phyloP scores from a whole-genome alignment of 1,140 invertebrate species.

The Cephus cinctus region DNA sequence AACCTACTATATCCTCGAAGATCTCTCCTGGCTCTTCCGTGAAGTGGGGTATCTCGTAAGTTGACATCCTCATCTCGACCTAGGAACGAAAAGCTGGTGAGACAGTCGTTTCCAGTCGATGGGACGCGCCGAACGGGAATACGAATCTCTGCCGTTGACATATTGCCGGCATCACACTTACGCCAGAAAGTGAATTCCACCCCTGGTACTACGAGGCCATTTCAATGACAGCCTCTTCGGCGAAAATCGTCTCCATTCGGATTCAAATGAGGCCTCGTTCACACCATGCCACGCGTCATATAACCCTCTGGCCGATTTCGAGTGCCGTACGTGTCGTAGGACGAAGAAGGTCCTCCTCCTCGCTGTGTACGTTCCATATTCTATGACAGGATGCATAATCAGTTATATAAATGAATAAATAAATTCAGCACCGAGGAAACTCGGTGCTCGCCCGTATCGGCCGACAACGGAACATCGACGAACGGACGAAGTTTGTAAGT shows the following conservation, averaged over 20 bases:
- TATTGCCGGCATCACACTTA: constrained; percentile 46
- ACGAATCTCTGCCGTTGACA: constrained; percentile 44
- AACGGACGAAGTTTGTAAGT: too few species aligned
- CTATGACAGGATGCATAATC: too few species aligned
- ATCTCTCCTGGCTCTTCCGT: too few species aligned
- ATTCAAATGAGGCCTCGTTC: constrained; percentile 53
- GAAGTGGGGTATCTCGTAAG: too few species aligned
- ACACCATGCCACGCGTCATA: constrained; percentile 46
- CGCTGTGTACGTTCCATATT: too few species aligned
- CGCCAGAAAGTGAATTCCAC: constrained; percentile 12
- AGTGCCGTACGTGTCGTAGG: not conserved
- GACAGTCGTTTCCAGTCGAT: constrained; percentile 31
- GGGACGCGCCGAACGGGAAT: constrained; percentile 17
- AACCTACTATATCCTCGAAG: too few species aligned
- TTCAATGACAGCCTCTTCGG: constrained; percentile 37
- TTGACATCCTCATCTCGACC: too few species aligned
- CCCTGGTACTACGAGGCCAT: constrained; percentile 22
- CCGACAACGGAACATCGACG: too few species aligned
- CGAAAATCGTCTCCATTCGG: constrained; percentile 51
- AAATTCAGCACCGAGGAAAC: too few species aligned
- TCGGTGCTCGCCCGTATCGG: too few species aligned
- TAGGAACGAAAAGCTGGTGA: too few species aligned
- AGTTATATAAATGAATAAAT: too few species aligned
- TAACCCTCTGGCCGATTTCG: constrained; percentile 15
- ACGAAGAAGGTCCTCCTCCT: not conserved